Percentiles rank a stretch among this genome's conserved stretches.
Conservation (phyloP, 1,140 invertebrate genomes). For the Tribolium castaneum region DNA sequence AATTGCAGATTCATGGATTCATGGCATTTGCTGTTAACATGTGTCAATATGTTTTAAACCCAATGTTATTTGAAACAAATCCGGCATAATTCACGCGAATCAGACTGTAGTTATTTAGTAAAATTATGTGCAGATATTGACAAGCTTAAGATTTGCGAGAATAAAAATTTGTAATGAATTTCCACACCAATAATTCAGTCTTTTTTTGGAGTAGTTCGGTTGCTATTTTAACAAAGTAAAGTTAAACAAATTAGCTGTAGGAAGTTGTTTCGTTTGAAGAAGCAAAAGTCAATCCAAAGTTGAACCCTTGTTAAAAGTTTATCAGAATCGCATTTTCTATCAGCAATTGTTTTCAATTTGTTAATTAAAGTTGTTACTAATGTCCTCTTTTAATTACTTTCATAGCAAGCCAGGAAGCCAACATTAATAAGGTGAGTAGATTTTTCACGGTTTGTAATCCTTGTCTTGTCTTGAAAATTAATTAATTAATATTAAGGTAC, state of each 20-base stretch:
- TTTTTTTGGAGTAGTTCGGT: no score
- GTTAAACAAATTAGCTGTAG: background rate
- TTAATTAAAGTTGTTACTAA: constrained; percentile 19
- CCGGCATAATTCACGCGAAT: background rate
- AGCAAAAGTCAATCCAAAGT: background rate
- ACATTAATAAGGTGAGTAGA: constrained; percentile 26
- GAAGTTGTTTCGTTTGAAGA: background rate
- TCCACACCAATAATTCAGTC: no score
- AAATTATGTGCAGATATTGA: no score
- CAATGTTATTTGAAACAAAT: background rate
- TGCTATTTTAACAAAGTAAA: background rate
- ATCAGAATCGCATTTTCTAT: background rate
- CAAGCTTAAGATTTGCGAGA: no score
- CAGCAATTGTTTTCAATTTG: background rate
- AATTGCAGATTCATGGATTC: background rate
- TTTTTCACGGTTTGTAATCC: background rate
- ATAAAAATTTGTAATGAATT: no score
- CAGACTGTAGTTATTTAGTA: background rate
- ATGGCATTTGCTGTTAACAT: background rate
- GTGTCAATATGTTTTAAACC: background rate
- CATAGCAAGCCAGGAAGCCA: constrained; percentile 1
- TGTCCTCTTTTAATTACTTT: constrained; percentile 23
- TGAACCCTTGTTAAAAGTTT: background rate
- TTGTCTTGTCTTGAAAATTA: background rate
- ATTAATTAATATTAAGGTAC: background rate